A percentile compares a stretch with the other conserved stretches of the same genome.
Conservation (phyloP, 2,113 vertebrate genomes). For the Pyrgilauda ruficollis region DNA sequence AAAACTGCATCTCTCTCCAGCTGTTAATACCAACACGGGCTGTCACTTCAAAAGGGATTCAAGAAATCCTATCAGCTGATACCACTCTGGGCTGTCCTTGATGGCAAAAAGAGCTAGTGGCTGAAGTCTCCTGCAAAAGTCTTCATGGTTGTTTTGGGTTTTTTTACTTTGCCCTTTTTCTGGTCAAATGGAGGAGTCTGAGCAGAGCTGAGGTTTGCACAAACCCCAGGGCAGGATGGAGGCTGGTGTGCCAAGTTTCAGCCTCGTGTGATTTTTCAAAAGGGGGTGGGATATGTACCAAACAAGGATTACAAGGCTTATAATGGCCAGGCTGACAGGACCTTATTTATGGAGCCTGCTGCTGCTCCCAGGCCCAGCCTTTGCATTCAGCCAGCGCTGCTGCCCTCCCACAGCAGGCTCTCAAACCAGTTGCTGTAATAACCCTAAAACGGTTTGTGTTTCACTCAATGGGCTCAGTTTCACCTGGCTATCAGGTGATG, state of each 20-base stretch:
- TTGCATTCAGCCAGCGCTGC: neutral
- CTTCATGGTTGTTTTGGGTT: rapidly evolving
- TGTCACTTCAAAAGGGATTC: neutral
- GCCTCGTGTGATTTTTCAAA: rapidly evolving
- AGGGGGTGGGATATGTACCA: neutral
- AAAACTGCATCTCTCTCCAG: neutral
- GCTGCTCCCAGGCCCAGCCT: neutral
- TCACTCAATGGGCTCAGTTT: rapidly evolving
- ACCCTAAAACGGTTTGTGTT: neutral
- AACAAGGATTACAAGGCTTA: neutral
- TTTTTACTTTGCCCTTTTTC: neutral
- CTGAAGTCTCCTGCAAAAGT: neutral
- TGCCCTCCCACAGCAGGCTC: neutral
- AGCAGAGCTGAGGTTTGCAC: neutral
- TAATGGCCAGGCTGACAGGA: neutral
- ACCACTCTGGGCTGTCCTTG: neutral
- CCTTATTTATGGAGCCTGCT: neutral
- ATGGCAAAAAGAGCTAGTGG: neutral
- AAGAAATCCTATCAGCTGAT: neutral
- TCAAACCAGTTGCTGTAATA: neutral
- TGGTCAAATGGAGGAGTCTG: neutral
- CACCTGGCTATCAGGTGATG: neutral
- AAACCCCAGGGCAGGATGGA: neutral
- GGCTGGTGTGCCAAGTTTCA: neutral
- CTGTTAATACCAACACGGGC: neutral